Evolutionary conservation across 2,797 vertebrate genomes (phyloP).

Genomic region (Peromyscus aztecus): DNA sequence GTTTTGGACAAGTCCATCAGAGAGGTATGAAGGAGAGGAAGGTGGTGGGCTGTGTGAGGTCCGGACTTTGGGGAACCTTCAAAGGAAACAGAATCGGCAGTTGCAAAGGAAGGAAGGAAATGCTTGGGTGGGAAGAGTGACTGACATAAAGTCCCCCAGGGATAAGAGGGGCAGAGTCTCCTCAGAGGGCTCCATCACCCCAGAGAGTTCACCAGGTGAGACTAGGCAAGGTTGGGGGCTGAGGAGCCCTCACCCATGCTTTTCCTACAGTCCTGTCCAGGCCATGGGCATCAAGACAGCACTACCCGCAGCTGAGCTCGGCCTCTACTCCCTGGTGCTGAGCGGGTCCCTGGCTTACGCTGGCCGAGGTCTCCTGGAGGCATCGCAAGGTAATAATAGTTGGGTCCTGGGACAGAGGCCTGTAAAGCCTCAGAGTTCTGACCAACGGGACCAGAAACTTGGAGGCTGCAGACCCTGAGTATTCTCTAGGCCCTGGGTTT

Average conservation of each 20-base stretch:
- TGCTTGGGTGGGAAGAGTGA: not conserved
- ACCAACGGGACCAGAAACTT: not conserved
- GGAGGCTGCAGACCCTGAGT: not conserved
- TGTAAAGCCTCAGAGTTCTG: not conserved
- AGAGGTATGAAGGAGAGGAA: not conserved
- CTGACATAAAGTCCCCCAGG: not conserved
- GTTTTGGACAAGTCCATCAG: not conserved
- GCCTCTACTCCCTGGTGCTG: constrained; percentile 93
- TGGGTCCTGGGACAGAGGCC: not conserved
- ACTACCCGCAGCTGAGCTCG: constrained; percentile 95
- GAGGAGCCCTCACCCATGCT: constrained; percentile 67
- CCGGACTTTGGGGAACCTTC: not conserved
- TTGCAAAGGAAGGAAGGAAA: no score
- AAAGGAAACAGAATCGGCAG: not conserved
- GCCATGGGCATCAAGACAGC: constrained; percentile 94
- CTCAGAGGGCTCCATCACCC: not conserved
- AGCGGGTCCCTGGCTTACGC: constrained; percentile 94
- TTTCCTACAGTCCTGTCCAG: constrained; percentile 58
- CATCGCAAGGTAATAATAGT: constrained; percentile 92
- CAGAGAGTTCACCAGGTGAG: not conserved
- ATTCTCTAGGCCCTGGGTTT: not conserved
- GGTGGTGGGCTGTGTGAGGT: not conserved
- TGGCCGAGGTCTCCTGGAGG: constrained; percentile 93
- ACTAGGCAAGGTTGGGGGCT: not conserved
- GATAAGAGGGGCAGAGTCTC: not conserved